These are phyloP conservation scores for Limosa lapponica DNA, from an alignment of 2,797 vertebrate genomes.

Conservation along the genomic window DNA sequence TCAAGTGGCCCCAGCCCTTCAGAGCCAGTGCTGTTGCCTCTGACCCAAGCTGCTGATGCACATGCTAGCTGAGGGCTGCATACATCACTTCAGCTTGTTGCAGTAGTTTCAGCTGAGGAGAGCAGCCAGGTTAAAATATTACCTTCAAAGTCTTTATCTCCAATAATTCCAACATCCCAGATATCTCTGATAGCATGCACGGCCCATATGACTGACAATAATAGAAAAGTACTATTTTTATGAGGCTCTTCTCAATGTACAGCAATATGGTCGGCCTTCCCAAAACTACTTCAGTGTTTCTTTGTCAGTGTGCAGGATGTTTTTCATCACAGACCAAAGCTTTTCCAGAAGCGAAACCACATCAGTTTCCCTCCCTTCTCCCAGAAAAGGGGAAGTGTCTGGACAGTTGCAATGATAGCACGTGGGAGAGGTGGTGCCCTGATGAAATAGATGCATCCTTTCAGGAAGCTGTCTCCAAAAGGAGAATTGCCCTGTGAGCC, in stretches of 20 bases:
- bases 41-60: no score
- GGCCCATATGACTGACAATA: not conserved
- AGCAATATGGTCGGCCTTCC: not conserved
- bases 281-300: not conserved
- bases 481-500: rapidly evolving
- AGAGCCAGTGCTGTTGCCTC: not conserved
- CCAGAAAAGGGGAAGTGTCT: not conserved
- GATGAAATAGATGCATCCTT: not conserved
- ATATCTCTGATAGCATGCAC: not conserved
- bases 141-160: not conserved
- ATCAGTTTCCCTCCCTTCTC: not conserved
- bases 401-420: not conserved
- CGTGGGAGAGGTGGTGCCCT: not conserved
- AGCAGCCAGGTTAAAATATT: not conserved
- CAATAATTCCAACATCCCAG: not conserved
- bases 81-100: not conserved
- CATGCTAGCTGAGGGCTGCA: not conserved
- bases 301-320: not conserved
- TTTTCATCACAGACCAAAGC: not conserved
- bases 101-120: not conserved
- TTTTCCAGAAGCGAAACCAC: not conserved
- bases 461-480: not conserved
- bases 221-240: not conserved
- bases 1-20: not conserved
- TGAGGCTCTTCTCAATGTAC: not conserved